phyloP scores from a whole-genome alignment of 2,888 invertebrate genomes.

The Chrysolina haemoptera region DNA sequence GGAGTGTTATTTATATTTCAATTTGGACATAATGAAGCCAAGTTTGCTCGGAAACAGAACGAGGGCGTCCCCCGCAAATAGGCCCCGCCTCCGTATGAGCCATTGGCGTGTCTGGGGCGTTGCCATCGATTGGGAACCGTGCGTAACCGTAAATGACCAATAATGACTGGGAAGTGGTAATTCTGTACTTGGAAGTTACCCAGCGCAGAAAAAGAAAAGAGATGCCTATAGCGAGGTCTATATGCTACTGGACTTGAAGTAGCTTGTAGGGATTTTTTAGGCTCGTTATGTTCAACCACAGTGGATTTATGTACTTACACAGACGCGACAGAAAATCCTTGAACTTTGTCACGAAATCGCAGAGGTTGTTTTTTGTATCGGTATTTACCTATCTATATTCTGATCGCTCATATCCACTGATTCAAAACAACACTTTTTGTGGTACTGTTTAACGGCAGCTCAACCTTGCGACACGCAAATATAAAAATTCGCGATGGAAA shows the following conservation, averaged over 20 bases:
- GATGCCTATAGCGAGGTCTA: conserved; percentile 35
- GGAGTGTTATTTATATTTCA: conserved; percentile 59
- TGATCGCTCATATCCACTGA: background rate
- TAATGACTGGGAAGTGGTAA: conserved; percentile 51
- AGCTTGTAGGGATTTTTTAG: conserved; percentile 36
- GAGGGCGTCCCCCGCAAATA: conserved; percentile 33
- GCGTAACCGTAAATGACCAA: conserved; percentile 55
- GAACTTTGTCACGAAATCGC: background rate
- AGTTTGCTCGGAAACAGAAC: conserved; percentile 23
- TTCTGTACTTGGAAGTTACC: conserved; percentile 31
- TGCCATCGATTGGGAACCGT: conserved; percentile 60
- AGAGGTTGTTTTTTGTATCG: background rate
- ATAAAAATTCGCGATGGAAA: no score
- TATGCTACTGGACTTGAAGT: conserved; percentile 43
- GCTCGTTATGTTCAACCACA: background rate
- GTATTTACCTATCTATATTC: background rate
- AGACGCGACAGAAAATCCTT: background rate
- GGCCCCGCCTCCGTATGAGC: conserved; percentile 47
- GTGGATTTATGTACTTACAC: background rate
- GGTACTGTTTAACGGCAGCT: no score
- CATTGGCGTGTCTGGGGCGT: conserved; percentile 61
- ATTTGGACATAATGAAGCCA: conserved; percentile 58
- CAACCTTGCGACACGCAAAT: no score
- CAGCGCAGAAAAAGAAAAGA: conserved; percentile 35
- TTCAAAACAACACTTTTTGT: background rate